Percentiles rank a stretch among this genome's conserved stretches.
Evolutionary conservation across 2,888 invertebrate genomes (phyloP).

Genomic region (Tipula helvola): DNA sequence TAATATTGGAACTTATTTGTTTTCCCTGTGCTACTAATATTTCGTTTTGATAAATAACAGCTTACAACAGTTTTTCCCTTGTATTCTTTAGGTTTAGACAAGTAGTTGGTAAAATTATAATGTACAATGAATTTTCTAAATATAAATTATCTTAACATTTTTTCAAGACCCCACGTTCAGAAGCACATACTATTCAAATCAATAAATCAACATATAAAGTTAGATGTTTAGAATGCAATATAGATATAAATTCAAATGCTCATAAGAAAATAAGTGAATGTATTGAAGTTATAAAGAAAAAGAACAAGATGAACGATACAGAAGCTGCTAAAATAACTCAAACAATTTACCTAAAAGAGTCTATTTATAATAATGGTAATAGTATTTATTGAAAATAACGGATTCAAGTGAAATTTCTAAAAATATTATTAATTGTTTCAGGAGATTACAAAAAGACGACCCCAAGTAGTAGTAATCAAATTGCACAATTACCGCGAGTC

Average conservation of each 20-base stretch:
- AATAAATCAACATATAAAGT: conserved; percentile 59
- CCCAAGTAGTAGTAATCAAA: not conserved
- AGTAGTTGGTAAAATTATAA: too few species aligned
- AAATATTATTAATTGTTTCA: not conserved
- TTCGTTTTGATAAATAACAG: too few species aligned
- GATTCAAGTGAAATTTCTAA: not conserved
- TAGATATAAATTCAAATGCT: conserved; percentile 46
- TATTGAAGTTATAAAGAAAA: conserved; percentile 58
- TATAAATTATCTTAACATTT: not conserved
- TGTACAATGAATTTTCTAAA: not conserved
- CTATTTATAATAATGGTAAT: not conserved
- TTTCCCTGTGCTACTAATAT: too few species aligned
- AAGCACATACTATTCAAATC: conserved; percentile 59
- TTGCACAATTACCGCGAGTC: conserved; percentile 39
- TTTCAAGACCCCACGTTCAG: conserved; percentile 52
- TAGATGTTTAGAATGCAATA: conserved; percentile 70
- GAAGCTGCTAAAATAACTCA: conserved; percentile 24
- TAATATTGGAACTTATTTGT: too few species aligned
- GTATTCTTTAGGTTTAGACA: too few species aligned
- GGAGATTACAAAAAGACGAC: not conserved
- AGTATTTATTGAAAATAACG: not conserved
- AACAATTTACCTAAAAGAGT: conserved; percentile 17
- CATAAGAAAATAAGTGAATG: conserved; percentile 59
- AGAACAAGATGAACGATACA: conserved; percentile 25
- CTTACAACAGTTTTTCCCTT: too few species aligned